Percentiles rank a stretch among this genome's conserved stretches.
Conservation (phyloP, 2,113 vertebrate species). For the Neotragus moschatus region DNA sequence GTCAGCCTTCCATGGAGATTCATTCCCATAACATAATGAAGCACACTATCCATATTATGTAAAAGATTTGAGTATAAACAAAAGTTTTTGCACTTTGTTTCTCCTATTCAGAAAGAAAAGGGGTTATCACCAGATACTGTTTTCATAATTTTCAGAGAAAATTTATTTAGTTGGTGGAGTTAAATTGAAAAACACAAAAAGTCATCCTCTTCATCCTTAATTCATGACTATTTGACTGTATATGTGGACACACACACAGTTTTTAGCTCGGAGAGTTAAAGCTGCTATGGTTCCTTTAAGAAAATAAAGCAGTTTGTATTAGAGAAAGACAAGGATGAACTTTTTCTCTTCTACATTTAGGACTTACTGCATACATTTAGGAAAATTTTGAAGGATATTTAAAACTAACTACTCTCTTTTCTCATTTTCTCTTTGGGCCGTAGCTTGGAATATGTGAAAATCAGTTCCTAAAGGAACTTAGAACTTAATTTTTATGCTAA, state of each 20-base stretch:
- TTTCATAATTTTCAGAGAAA: background rate
- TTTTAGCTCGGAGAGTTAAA: background rate
- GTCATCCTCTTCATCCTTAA: background rate
- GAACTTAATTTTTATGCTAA: background rate
- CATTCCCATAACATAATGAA: slow-evolving; percentile 29
- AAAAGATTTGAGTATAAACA: background rate
- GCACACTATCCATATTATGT: background rate
- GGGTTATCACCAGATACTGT: background rate
- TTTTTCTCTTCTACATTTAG: background rate
- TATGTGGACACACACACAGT: background rate
- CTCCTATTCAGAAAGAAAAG: slow-evolving; percentile 12
- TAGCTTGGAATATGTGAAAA: background rate
- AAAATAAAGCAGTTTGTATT: background rate
- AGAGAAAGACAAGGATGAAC: background rate
- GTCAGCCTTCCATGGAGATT: slow-evolving; percentile 33
- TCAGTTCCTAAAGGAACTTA: background rate
- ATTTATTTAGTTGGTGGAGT: background rate
- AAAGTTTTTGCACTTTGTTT: background rate
- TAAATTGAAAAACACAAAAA: background rate
- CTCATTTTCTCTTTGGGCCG: background rate
- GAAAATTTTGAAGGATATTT: background rate
- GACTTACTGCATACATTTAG: background rate
- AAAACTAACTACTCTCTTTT: background rate
- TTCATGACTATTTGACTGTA: background rate
- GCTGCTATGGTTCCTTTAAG: background rate